Percentiles rank a stretch among this genome's conserved stretches.
Evolutionary conservation across 2,113 vertebrate species (phyloP).

Genomic region (Zapornia atra): DNA sequence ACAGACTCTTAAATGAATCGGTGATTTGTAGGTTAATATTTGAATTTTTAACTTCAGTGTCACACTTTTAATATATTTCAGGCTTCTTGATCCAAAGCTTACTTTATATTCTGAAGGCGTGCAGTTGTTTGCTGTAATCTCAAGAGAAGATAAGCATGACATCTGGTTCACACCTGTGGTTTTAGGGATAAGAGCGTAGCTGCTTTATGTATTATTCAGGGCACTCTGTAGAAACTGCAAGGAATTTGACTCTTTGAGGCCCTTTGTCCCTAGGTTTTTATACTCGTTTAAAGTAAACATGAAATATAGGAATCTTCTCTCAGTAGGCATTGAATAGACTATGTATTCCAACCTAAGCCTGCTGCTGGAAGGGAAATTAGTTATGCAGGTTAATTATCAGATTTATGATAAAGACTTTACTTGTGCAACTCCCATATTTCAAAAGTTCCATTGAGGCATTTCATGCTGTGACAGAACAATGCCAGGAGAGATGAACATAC

Average conservation of each 20-base stretch:
- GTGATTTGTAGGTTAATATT: slow-evolving; percentile 76
- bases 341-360: slow-evolving; percentile 18
- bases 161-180: slow-evolving; percentile 78
- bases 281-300: slow-evolving; percentile 62
- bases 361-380: slow-evolving; percentile 29
- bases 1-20: slow-evolving; percentile 69
- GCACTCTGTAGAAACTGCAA: not conserved
- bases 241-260: slow-evolving; percentile 61
- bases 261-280: slow-evolving; percentile 36
- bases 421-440: slow-evolving; percentile 9
- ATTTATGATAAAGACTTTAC: slow-evolving; percentile 42
- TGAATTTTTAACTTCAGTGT: slow-evolving; percentile 73
- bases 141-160: slow-evolving; percentile 74
- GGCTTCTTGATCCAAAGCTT: slow-evolving; percentile 63
- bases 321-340: slow-evolving; percentile 15
- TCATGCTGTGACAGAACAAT: not conserved
- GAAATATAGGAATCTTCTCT: slow-evolving; percentile 32
- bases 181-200: slow-evolving; percentile 66
- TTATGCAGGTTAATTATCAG: slow-evolving; percentile 44
- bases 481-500: not conserved
- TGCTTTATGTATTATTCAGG: slow-evolving; percentile 68
- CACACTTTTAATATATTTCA: slow-evolving; percentile 70
- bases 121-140: slow-evolving; percentile 74
- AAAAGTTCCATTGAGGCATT: not conserved
- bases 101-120: slow-evolving; percentile 73